phyloP scores from a whole-genome alignment of 2,888 invertebrate species.

The Acrobasis repandana region DNA sequence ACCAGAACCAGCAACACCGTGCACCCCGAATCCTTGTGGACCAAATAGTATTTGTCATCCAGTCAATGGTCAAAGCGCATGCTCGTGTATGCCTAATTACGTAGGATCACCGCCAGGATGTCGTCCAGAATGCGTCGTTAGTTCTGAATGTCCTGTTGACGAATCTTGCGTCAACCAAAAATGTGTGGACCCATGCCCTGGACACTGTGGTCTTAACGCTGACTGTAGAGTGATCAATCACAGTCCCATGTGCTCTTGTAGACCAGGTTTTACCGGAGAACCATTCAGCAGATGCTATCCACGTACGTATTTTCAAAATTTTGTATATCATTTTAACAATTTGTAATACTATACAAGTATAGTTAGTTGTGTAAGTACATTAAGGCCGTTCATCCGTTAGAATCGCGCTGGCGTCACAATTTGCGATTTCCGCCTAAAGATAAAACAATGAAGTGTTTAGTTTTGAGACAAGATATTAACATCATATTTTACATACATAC shows the following conservation, averaged over 20 bases:
- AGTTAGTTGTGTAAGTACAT: too few species aligned
- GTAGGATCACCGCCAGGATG: conserved; percentile 89
- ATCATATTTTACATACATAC: too few species aligned
- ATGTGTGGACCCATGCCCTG: conserved; percentile 90
- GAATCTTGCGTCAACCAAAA: conserved; percentile 90
- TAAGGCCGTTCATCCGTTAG: too few species aligned
- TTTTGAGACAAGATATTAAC: too few species aligned
- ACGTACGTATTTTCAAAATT: conserved; percentile 55
- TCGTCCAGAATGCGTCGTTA: conserved; percentile 90
- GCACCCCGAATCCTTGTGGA: conserved; percentile 88
- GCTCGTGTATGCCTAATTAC: conserved; percentile 88
- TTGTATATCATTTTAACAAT: too few species aligned
- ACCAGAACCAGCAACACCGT: conserved; percentile 79
- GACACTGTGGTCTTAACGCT: conserved; percentile 86
- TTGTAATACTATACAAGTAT: too few species aligned
- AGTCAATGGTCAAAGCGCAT: conserved; percentile 87
- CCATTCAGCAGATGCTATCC: conserved; percentile 86
- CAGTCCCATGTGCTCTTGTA: conserved; percentile 90
- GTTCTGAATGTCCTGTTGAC: conserved; percentile 88
- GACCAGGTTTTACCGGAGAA: conserved; percentile 84
- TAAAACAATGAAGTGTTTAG: too few species aligned
- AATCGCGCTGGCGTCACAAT: too few species aligned
- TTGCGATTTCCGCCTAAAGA: too few species aligned
- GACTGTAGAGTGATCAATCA: conserved; percentile 90
- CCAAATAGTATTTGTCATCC: conserved; percentile 89